Conservation (phyloP, 2,113 vertebrate species). For the Mystacornis crossleyi region DNA sequence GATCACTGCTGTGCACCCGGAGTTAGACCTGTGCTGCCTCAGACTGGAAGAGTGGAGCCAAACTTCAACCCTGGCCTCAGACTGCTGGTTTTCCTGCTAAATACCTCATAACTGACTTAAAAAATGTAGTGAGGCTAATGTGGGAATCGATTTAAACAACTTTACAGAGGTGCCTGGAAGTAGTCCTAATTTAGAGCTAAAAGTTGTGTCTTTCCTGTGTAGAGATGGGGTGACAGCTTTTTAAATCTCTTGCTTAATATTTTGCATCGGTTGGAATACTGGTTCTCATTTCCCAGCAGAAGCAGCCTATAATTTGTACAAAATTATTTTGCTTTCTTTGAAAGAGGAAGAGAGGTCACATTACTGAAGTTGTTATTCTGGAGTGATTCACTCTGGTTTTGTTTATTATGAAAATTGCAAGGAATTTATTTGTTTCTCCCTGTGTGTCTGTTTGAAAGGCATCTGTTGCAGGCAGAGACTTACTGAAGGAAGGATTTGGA, state of each 20-base stretch:
- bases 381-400: constrained; percentile 61
- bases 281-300: constrained; percentile 54
- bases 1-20: neutral
- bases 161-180: neutral
- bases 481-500: neutral
- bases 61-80: neutral
- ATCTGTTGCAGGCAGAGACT: neutral
- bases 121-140: neutral
- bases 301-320: constrained; percentile 57
- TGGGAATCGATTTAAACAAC: neutral
- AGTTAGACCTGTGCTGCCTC: neutral
- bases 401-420: constrained; percentile 68
- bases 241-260: constrained; percentile 17
- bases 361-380: constrained; percentile 6
- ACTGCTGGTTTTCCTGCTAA: neutral
- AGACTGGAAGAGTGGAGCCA: neutral
- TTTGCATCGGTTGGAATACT: constrained; percentile 14
- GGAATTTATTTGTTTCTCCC: constrained; percentile 51
- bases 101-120: neutral
- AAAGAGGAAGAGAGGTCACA: constrained; percentile 52
- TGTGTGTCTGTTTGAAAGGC: constrained; percentile 36
- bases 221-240: neutral
- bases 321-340: constrained; percentile 65
- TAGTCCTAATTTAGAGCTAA: neutral
- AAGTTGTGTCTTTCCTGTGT: neutral